Conservation (phyloP, 1,140 invertebrate species). For the Rhagoletis zephyria region DNA sequence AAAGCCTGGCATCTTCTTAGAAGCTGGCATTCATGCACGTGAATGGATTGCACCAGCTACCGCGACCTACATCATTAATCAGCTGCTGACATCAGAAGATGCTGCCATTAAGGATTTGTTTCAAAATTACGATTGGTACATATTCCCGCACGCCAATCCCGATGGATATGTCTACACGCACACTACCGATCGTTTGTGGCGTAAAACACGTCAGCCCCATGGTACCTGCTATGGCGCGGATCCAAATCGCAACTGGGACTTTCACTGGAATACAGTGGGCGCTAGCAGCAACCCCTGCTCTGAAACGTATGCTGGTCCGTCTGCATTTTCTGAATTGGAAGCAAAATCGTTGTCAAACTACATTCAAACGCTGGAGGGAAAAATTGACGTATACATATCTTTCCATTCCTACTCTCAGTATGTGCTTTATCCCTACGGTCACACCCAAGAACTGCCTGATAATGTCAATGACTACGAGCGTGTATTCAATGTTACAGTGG, state of each 20-base stretch:
- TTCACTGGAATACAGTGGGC: constrained; percentile 78
- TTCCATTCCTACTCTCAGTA: constrained; percentile 75
- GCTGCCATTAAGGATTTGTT: constrained; percentile 73
- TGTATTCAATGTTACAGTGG: constrained; percentile 71
- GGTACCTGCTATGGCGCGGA: constrained; percentile 77
- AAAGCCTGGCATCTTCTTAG: constrained; percentile 73
- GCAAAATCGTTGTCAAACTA: constrained; percentile 74
- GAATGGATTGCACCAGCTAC: constrained; percentile 82
- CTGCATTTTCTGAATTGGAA: constrained; percentile 79
- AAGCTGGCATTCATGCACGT: constrained; percentile 79
- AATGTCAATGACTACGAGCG: constrained; percentile 64
- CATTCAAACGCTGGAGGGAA: constrained; percentile 67
- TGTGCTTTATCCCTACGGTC: constrained; percentile 74
- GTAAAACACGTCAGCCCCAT: constrained; percentile 77
- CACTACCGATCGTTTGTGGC: constrained; percentile 77
- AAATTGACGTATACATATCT: constrained; percentile 74
- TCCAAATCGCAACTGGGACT: constrained; percentile 82
- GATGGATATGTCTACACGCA: constrained; percentile 81
- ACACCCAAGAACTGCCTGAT: constrained; percentile 65
- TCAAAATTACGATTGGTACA: constrained; percentile 81
- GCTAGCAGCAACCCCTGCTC: constrained; percentile 76
- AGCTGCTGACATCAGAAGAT: constrained; percentile 75
- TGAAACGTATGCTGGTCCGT: constrained; percentile 77
- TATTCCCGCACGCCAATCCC: constrained; percentile 81
- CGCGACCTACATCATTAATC: constrained; percentile 77